These are phyloP conservation scores for Pteropus rufus DNA, from an alignment of 2,797 vertebrate species.

Conservation along the genomic window DNA sequence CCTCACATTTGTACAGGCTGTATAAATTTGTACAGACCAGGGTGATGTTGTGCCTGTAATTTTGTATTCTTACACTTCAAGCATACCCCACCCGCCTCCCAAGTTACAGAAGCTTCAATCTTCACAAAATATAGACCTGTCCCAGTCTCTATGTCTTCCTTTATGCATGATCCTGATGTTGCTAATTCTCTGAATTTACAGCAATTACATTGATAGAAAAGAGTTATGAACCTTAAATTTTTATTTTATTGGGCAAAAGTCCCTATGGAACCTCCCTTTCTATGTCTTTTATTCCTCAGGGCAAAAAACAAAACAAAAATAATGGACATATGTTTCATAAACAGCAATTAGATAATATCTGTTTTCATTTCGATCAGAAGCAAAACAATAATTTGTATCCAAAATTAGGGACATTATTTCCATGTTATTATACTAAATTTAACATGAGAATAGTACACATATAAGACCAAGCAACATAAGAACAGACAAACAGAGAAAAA, in stretches of 20 bases:
- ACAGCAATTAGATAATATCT: not conserved
- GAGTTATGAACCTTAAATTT: not conserved
- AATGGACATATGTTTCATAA: not conserved
- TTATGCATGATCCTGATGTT: not conserved
- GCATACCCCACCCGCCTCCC: accelerated
- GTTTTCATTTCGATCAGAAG: conserved; percentile 1
- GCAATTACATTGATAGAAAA: not conserved
- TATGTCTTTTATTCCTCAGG: not conserved
- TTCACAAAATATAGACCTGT: not conserved
- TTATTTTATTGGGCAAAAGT: not conserved
- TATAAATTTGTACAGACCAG: not conserved
- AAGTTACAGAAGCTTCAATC: not conserved
- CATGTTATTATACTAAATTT: not conserved
- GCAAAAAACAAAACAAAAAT: not conserved
- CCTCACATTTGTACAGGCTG: not conserved
- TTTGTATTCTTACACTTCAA: not conserved
- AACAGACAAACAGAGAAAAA: not conserved
- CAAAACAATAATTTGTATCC: not conserved
- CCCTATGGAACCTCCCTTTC: not conserved
- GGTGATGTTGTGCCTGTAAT: not conserved
- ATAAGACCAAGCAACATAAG: not conserved
- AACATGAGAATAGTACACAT: not conserved
- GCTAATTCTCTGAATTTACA: not conserved
- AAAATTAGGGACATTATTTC: conserved; percentile 13
- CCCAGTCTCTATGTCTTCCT: not conserved